Evolutionary conservation across 2,113 vertebrate genomes (phyloP).

Genomic region (Alethe castanea): DNA sequence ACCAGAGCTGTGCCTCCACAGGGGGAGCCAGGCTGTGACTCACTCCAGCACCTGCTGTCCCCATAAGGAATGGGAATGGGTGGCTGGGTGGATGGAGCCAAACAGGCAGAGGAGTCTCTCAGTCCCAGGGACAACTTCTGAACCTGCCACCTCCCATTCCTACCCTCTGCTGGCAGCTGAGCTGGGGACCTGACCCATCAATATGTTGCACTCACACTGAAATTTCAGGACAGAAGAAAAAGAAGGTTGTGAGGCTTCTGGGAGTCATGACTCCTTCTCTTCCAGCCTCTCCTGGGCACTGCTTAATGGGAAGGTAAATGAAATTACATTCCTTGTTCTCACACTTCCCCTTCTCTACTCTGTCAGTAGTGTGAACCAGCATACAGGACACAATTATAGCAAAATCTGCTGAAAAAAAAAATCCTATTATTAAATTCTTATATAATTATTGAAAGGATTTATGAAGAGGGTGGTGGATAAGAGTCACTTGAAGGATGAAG

Average conservation of each 20-base stretch:
- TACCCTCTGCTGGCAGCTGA: neutral
- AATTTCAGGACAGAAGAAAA: neutral
- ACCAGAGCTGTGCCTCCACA: neutral
- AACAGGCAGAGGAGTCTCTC: neutral
- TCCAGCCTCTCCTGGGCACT: neutral
- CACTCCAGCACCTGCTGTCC: conserved; percentile 5
- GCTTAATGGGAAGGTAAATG: neutral
- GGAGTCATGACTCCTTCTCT: neutral
- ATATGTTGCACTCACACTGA: neutral
- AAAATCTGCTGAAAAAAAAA: neutral
- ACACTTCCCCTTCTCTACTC: neutral
- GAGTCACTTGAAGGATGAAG: neutral
- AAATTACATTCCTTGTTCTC: neutral
- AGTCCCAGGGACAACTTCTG: neutral
- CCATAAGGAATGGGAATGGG: neutral
- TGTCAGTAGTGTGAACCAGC: rapidly evolving
- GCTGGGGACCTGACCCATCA: neutral
- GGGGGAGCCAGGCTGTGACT: neutral
- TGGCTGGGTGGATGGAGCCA: neutral
- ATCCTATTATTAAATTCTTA: neutral
- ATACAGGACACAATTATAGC: neutral
- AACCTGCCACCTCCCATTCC: neutral
- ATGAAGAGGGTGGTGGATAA: neutral
- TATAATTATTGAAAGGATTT: neutral
- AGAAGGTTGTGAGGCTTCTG: neutral